Evolutionary conservation across 2,888 invertebrate species (phyloP).

Genomic region (Odiellus spinosus): DNA sequence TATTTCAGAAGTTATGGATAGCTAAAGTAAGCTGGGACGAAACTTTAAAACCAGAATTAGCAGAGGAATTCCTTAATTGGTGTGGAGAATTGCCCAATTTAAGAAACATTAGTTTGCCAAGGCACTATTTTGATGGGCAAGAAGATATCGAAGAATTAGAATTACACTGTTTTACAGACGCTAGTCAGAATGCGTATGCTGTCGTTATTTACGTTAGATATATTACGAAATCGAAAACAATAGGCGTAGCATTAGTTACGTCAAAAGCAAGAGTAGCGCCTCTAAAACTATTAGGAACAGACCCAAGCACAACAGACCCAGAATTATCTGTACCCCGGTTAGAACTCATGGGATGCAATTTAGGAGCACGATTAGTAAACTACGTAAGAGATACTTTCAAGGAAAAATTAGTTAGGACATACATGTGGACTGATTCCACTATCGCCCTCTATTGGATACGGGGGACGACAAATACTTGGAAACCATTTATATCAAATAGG

Average conservation of each 20-base stretch:
- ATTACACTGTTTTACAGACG: conserved; percentile 19
- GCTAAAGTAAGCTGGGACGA: conserved; percentile 20
- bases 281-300: conserved; percentile 6
- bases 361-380: conserved; percentile 1
- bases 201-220: conserved; percentile 15
- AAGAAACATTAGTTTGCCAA: conserved; percentile 3
- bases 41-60: conserved; percentile 8
- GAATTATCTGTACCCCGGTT: conserved; percentile 18
- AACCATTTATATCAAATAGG: conserved; percentile 21
- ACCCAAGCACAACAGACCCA: no score
- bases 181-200: conserved; percentile 18
- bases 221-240: neutral
- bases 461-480: conserved; percentile 11
- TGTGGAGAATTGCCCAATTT: neutral
- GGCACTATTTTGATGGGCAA: neutral
- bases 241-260: conserved; percentile 9
- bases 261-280: conserved; percentile 16
- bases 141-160: neutral
- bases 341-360: conserved; percentile 17
- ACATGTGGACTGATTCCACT: conserved; percentile 17
- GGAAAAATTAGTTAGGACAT: no score
- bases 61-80: conserved; percentile 1
- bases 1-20: conserved; percentile 22
- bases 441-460: conserved; percentile 20
- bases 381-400: neutral